phyloP scores from a whole-genome alignment of 1,140 invertebrate species.

The Drosophila funebris region DNA sequence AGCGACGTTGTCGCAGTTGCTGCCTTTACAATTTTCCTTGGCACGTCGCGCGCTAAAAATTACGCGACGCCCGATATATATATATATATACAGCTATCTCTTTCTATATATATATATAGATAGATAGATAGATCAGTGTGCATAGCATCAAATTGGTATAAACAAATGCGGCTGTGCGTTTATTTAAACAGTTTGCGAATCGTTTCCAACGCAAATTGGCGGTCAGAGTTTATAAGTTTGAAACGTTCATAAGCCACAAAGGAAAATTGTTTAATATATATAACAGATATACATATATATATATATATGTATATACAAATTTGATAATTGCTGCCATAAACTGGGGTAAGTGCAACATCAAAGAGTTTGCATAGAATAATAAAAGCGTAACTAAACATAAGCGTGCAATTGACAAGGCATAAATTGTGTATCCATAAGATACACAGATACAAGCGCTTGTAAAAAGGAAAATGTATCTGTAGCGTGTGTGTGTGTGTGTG shows the following conservation, averaged over 20 bases:
- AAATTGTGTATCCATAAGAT: constrained; percentile 80
- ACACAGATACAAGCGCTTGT: constrained; percentile 54
- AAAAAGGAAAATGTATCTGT: constrained; percentile 14
- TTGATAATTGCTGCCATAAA: constrained; percentile 33
- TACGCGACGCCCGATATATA: constrained; percentile 8
- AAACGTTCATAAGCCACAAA: not conserved
- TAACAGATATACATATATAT: too few relatives aligned
- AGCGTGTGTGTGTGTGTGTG: constrained; percentile 15
- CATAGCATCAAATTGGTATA: constrained; percentile 28
- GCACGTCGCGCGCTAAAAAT: constrained; percentile 64
- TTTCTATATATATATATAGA: constrained; percentile 6
- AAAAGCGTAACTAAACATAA: constrained; percentile 28
- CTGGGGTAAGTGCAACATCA: constrained; percentile 53
- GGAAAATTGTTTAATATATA: not conserved
- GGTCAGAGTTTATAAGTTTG: constrained; percentile 16
- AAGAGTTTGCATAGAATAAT: constrained; percentile 5
- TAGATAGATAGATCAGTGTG: constrained; percentile 9
- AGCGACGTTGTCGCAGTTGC: constrained; percentile 67
- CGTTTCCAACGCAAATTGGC: constrained; percentile 29
- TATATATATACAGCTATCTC: constrained; percentile 13
- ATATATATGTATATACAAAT: not conserved
- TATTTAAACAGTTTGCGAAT: constrained; percentile 28
- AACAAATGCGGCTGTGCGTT: constrained; percentile 35
- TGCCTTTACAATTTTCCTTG: constrained; percentile 67
- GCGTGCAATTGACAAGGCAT: constrained; percentile 65